Base-by-base conservation (phyloP, 1,140 invertebrate species). In the Plutomurus gul region DNA sequence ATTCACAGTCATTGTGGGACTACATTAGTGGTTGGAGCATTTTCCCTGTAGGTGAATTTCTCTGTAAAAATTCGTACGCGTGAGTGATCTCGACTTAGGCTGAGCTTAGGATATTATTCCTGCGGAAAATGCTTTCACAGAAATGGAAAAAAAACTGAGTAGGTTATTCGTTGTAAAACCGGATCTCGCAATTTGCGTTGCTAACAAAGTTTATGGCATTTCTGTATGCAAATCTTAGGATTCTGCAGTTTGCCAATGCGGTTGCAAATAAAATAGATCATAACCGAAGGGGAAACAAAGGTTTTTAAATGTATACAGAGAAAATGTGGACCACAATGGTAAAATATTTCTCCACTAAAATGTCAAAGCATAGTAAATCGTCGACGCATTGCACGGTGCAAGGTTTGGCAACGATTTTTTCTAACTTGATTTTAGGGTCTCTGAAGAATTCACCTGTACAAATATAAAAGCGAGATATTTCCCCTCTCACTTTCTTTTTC, bases 331-430 rank as follows among this genome's bases (percentile, higher is more conserved):
- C 30, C 56, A 30, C 30, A 65, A 65, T 65, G 36, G 27, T 65
- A 65, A 65, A 65, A 65, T 30, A 65, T 65, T 65, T 65, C 27
- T 65, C 30, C 56, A 65, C 13, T 65, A 65, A 65, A 65, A 65
- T 65, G 56, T 65, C 56, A 65, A 65, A 18, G 56, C 11, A 65
- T n/a, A n/a, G 30, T 65, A 33, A 65, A 65, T n/a, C 36, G n/a
- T 13, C 18, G 56, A 27, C 7, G 25, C 10, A 33, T 33, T 65
- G 27, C 18, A 36, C 36, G 11, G 39, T 43, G 39, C 39, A 43
- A 13, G 39, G 39, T n/a, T 13, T 43, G n/a, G 39, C n/a, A 13
- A 43, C n/a, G 11, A n/a, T 43, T 43, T 65, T 30, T 65, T 30
- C 27, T 18, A 65, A 65, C 56, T 33, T 65, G 56, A 65, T 65